These are phyloP conservation scores for Mirounga angustirostris DNA, from an alignment of 2,113 vertebrate species.

Conservation along the genomic window DNA sequence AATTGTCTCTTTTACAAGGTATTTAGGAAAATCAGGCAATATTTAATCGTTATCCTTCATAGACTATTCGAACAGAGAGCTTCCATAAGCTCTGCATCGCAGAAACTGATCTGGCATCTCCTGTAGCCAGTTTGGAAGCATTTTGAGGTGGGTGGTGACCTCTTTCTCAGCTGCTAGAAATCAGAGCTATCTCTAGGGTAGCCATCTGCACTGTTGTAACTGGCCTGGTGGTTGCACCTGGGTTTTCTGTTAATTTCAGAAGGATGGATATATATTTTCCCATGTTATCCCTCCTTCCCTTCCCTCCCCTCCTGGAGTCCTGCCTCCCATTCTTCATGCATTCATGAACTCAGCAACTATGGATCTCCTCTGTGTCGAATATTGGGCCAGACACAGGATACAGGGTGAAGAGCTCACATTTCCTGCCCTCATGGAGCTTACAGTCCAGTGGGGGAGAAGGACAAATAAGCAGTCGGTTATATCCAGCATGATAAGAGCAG, in stretches of 20 bases:
- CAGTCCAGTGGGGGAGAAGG: not conserved
- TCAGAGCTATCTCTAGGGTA: not conserved
- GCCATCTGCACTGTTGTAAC: not conserved
- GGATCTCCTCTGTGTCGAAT: not conserved
- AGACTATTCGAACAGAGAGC: not conserved
- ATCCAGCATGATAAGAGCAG: not conserved
- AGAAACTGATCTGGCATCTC: not conserved
- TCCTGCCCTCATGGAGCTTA: not conserved
- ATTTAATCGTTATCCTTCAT: slow-evolving; percentile 19
- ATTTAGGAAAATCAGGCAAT: not conserved
- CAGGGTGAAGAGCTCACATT: not conserved
- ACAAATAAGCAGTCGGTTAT: not conserved
- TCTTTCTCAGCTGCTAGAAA: slow-evolving; percentile 25
- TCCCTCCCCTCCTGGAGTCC: not conserved
- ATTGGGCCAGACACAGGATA: not conserved
- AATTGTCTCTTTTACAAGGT: not conserved
- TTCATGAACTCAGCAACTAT: not conserved
- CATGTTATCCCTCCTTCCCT: not conserved
- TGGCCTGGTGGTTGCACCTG: not conserved
- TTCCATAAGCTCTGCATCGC: not conserved
- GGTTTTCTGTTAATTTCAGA: slow-evolving; percentile 27
- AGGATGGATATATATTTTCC: not conserved
- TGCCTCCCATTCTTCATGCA: not conserved
- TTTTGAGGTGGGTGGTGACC: not conserved
- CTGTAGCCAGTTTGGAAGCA: not conserved